Evolutionary conservation across 2,888 invertebrate genomes (phyloP), one percentile per base, ranked within the genome.

Genomic region (Meta bourneti): DNA sequence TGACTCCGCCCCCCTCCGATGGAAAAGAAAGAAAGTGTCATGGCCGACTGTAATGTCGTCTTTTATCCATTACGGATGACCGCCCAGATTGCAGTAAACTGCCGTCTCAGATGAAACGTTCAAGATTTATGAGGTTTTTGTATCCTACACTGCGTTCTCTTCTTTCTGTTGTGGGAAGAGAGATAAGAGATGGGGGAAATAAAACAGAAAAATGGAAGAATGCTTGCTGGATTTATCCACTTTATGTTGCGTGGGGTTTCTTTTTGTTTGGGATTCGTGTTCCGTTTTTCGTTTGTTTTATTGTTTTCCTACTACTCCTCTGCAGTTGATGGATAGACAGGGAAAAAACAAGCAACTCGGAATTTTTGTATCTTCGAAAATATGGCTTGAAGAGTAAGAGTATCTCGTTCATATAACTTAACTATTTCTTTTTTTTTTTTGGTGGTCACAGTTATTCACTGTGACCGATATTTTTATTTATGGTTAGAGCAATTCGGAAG

Each of bases 61-160:
- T 78, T 90, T 90, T 83, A 78, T 11, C 89, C 89, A 90, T 90
- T 84, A 84, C 84, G 70, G 84, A 77, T 83, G 84, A 84, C 78
- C 74, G 84, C 83, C 89, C 89, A 89, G 89, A 89, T 89, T 89
- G 83, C 89, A 74, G 75, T 75, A 69, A 71, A 82, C 78, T 88
- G 88, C 82, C 89, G 51, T 9, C 61, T 54, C 49, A 51, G 89
- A 89, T 82, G 89, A 82, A 89, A 77, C 89, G 75, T 70, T 71
- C 20, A 79, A 90, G 89, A 90, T 90, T 84, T 90, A 90, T 90
- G 89, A 78, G 89, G 83, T 83, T 84, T 89, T 90, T 84, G 79
- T 78, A 72, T 84, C 84, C 20, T 52, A 48, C 75, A 61, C 75
- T 75, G 51, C 54, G 89, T 49, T 75, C 61, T 20, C 19, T 49